Evolutionary conservation across 2,797 vertebrate species (phyloP), one percentile per base, ranked within the genome.

Genomic region (Syngnathus rostellatus): DNA sequence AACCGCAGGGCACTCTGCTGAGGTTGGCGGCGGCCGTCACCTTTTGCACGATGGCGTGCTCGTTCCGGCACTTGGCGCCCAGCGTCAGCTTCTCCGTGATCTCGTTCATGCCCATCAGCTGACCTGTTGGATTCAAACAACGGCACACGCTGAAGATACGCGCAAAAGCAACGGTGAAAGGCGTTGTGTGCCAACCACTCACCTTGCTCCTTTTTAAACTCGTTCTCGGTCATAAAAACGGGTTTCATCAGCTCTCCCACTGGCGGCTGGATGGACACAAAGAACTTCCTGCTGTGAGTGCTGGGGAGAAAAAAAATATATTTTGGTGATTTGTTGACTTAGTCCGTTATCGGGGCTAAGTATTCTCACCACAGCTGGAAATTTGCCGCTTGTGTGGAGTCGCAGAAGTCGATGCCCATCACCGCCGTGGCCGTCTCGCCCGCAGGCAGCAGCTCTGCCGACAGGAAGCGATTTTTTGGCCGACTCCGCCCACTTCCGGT

Each of bases 171-270:
- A 50, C 45, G 17, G 62, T 50, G 25, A 17, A 19, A 17, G 23
- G 23, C 2, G 62, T 46, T 31, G 31, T 31, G 31, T 55, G 21
- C 53, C 23, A 10, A n/a, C 8, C 6, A 68, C 12, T 92, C 79
- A 99, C 97, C 93, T 90, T 98, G 97, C 66, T 99, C 95, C 76
- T 94, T 97, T 84, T 94, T 98, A 85, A 98, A 98, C 76, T 98
- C 95, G 0, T 97, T 98, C 82, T 99, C 97, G 0, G 94, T 98
- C 89, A 99, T 92, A 85, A 98, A 98, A 65, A 94, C 62, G 0
- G 96, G 94, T 39, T 91, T 93, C 94, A 97, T 95, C 76, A 99
- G 89, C 79, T 99, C 97, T 62, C 97, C 97, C 0, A 99, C 94
- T 0, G 95, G 96, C 0, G 97, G 95, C 84, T 99, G 97, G 86